Evolutionary conservation across 2,113 vertebrate species (phyloP).

Genomic region (Odocoileus virginianus): DNA sequence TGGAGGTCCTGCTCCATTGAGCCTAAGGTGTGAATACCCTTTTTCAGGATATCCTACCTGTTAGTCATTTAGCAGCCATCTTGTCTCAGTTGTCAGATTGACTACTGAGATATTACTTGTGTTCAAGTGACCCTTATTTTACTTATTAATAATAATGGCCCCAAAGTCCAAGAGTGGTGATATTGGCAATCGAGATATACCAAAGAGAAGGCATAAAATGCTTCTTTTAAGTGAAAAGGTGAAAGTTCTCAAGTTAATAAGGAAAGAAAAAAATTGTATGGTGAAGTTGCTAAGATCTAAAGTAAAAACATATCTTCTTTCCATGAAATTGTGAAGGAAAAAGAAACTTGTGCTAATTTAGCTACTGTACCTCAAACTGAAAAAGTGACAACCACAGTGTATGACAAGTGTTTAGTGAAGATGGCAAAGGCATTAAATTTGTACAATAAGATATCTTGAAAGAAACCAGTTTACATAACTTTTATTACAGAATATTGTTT

Average conservation of each 20-base stretch:
- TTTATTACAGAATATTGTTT: too few relatives aligned
- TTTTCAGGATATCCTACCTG: background rate
- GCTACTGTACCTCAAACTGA: background rate
- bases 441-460: too few relatives aligned
- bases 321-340: background rate
- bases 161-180: background rate
- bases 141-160: background rate
- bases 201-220: background rate
- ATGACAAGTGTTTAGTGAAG: too few relatives aligned
- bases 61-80: background rate
- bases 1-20: background rate
- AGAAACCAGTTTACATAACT: too few relatives aligned
- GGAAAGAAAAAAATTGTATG: background rate
- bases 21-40: background rate
- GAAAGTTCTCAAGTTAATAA: background rate
- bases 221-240: background rate
- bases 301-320: background rate
- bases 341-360: background rate
- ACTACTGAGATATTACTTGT: background rate
- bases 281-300: background rate
- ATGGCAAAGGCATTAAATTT: too few relatives aligned
- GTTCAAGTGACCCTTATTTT: background rate
- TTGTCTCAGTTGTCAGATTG: background rate
- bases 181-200: background rate
- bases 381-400: too few relatives aligned